Evolutionary conservation across 2,888 invertebrate species (phyloP).

Genomic region (Eilema sororculum): DNA sequence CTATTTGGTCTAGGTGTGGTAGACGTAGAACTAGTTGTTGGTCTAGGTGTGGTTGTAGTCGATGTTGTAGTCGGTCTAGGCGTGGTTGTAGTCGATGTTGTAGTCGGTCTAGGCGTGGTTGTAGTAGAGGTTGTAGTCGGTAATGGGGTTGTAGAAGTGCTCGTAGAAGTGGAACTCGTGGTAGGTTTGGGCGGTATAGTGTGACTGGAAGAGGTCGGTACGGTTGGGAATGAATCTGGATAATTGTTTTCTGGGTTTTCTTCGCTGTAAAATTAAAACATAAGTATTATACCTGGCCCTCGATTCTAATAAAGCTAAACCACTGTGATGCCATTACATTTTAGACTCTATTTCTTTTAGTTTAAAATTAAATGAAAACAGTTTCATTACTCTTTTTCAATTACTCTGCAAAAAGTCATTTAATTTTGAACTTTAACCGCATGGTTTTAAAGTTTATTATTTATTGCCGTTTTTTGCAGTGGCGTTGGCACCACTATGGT

Average conservation of each 20-base stretch:
- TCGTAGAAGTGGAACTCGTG: conserved; percentile 45
- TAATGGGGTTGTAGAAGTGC: conserved; percentile 29
- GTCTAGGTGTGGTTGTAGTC: conserved; percentile 44
- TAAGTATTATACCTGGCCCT: neutral
- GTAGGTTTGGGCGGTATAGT: neutral
- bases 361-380: no score
- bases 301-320: no score
- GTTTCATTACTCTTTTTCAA: no score
- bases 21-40: conserved; percentile 45
- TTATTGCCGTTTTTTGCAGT: no score
- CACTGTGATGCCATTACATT: no score
- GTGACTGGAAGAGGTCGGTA: conserved; percentile 24
- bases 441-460: no score
- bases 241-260: conserved; percentile 51
- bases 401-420: no score
- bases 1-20: conserved; percentile 35
- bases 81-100: conserved; percentile 34
- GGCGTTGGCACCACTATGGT: no score
- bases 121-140: conserved; percentile 28
- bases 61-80: conserved; percentile 46
- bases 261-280: conserved; percentile 57
- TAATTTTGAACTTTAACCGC: no score
- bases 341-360: no score
- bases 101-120: conserved; percentile 24
- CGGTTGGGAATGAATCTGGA: conserved; percentile 37